These are phyloP conservation scores for Drosophila watanabei DNA, from an alignment of 1,140 invertebrate genomes.

Conservation along the genomic window DNA sequence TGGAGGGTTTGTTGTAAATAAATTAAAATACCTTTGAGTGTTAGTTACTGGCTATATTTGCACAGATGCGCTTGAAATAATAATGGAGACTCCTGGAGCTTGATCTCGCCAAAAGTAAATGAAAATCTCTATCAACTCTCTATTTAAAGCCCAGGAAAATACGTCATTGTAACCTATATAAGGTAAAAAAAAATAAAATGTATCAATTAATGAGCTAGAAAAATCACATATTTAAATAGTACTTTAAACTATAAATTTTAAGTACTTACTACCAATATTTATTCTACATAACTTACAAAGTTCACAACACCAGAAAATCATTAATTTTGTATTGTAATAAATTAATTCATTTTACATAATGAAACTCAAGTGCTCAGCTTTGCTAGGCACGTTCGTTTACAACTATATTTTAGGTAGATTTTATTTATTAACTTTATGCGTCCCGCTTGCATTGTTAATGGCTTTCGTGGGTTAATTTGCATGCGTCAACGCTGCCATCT, in stretches of 20 bases:
- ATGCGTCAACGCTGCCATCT: slow-evolving; percentile 64
- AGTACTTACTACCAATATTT: too few species aligned
- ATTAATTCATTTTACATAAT: neutral
- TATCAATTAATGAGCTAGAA: too few species aligned
- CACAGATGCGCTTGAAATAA: slow-evolving; percentile 7
- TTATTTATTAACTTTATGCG: slow-evolving; percentile 65
- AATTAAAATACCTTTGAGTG: slow-evolving; percentile 54
- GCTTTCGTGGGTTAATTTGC: slow-evolving; percentile 61
- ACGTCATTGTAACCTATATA: neutral
- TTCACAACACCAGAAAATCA: neutral
- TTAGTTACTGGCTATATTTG: slow-evolving; percentile 62
- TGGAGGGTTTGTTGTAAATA: slow-evolving; percentile 51
- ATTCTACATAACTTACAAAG: too few species aligned
- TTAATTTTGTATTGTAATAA: too few species aligned
- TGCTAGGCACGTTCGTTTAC: neutral
- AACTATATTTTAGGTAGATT: slow-evolving; percentile 42
- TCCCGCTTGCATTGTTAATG: slow-evolving; percentile 46
- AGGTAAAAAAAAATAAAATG: neutral
- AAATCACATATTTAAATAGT: too few species aligned
- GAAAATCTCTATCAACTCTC: neutral
- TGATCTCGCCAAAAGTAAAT: neutral
- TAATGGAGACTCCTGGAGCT: neutral
- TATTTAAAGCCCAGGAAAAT: neutral
- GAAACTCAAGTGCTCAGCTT: neutral
- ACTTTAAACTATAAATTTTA: too few species aligned